Conservation (phyloP, 2,113 vertebrate species). For the Rostratula benghalensis region DNA sequence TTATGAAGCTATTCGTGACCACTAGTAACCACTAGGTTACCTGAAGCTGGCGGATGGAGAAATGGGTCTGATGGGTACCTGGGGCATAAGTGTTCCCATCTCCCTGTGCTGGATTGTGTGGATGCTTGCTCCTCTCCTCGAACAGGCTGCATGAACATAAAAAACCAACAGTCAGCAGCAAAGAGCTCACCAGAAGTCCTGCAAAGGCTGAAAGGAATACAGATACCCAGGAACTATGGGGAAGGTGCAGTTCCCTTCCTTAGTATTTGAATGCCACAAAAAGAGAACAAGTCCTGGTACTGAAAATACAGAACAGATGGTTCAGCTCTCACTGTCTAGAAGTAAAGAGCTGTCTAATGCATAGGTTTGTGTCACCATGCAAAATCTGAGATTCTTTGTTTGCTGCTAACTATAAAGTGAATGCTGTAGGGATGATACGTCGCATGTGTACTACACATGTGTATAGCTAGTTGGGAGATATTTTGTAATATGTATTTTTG, state of each 20-base stretch:
- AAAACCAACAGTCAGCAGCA: not conserved
- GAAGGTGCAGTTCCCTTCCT: not conserved
- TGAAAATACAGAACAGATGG: not conserved
- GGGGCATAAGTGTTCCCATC: not conserved
- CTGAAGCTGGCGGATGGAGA: not conserved
- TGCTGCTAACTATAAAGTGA: not conserved
- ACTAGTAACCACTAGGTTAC: not conserved
- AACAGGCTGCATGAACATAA: not conserved
- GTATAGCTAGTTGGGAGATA: not conserved
- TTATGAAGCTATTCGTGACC: not conserved
- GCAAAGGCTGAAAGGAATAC: not conserved
- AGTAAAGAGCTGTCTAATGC: not conserved
- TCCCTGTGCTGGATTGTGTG: not conserved
- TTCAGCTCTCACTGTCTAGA: not conserved
- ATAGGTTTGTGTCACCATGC: not conserved
- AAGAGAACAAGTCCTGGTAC: not conserved
- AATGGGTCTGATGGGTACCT: not conserved
- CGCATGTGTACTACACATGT: no score
- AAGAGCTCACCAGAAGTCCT: not conserved
- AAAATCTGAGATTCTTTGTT: not conserved
- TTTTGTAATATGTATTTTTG: not conserved
- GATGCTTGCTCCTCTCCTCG: not conserved
- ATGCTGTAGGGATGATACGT: not conserved
- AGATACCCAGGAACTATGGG: not conserved
- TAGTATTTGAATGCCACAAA: not conserved